Evolutionary conservation across 2,888 invertebrate species (phyloP), one percentile per base, ranked within the genome.

Genomic region (Caenorhabditis sp.): DNA sequence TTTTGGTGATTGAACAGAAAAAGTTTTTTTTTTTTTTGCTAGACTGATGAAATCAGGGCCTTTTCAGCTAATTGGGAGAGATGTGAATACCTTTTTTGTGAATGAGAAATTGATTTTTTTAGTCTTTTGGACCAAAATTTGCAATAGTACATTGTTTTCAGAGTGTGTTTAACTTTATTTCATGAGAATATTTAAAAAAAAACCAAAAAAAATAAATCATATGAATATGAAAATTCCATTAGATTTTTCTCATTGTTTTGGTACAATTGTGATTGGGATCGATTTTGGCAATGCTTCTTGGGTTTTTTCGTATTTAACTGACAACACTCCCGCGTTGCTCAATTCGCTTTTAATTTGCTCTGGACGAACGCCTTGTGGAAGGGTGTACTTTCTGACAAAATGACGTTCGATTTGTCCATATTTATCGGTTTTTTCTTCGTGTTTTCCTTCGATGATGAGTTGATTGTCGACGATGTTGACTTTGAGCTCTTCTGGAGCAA

Each of bases 401-500:
- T 76, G 70, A 59, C 84, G 81, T 56, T 81, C 82, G 53, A 83
- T 54, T 63, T 74, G 68, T 68, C 84, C 84, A 63, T 76, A 84
- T 49, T 79, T 77, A 64, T 84, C 84, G 21, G 69, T 71, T 65
- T 81, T 81, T 70, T 83, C 82, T n/a, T 72, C 81, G 62, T 84
- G 84, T 60, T 79, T 78, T 63, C 78, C 84, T 63, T 84, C 84
- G 53, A 84, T 76, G 21, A 84, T 79, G 25, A 84, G 58, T 58
- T 82, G 77, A 49, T 81, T 78, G 56, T 84, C 84, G 27, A 81
- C 78, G 43, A 84, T 82, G 67, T 83, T 84, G 52, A 80, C 84
- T 66, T 84, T 84, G 63, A 84, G 65, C 60, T 84, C 84, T 59
- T 83, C 83, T 5, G 84, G 84, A 36, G 79, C 76, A 60, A 84